phyloP scores from a whole-genome alignment of 2,888 invertebrate species.

The Laothoe populi region DNA sequence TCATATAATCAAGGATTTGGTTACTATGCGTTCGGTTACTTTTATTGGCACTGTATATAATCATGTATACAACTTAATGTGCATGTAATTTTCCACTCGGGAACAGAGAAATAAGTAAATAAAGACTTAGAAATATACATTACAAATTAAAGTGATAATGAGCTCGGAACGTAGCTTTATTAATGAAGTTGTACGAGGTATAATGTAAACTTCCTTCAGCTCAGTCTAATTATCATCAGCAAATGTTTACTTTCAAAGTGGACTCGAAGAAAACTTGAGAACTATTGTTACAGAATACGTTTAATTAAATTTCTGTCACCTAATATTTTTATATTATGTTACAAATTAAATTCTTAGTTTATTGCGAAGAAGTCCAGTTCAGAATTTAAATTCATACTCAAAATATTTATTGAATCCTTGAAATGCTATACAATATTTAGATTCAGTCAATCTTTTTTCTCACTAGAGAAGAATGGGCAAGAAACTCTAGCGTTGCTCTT shows the following conservation, averaged over 20 bases:
- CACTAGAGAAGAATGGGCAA: no score
- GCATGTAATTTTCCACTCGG: neutral
- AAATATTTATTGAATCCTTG: no score
- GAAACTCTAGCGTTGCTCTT: no score
- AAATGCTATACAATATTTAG: no score
- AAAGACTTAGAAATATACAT: neutral
- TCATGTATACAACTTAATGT: neutral
- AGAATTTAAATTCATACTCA: no score
- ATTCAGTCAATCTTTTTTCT: no score
- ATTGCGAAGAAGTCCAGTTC: neutral
- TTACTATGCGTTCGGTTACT: no score
- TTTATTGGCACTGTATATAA: no score
- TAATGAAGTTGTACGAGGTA: conserved; percentile 26
- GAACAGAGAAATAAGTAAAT: neutral
- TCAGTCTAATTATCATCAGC: conserved; percentile 22
- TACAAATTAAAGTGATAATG: conserved; percentile 22
- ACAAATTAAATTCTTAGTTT: neutral
- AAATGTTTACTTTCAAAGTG: conserved; percentile 20
- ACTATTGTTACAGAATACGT: conserved; percentile 15
- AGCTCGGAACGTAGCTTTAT: conserved; percentile 17
- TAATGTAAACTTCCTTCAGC: conserved; percentile 24
- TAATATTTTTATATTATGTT: neutral
- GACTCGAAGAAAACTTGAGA: conserved; percentile 19
- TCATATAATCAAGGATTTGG: no score
- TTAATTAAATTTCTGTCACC: neutral